phyloP scores from a whole-genome alignment of 2,797 vertebrate genomes.

The Pelochelys cantorii region DNA sequence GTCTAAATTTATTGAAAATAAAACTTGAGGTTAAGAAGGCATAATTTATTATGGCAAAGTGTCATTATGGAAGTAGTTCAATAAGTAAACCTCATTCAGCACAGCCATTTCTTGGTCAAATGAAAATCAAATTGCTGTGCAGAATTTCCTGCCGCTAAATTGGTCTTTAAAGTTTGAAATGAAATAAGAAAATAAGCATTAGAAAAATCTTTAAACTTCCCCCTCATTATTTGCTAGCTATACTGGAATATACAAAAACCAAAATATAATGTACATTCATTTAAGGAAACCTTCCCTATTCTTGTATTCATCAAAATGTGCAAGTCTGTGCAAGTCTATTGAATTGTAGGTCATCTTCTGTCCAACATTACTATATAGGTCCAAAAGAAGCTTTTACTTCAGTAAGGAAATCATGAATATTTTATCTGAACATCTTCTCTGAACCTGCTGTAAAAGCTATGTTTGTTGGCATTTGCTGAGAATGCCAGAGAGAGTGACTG shows the following conservation, averaged over 20 bases:
- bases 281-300: conserved; percentile 56
- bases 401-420: conserved; percentile 73
- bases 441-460: conserved; percentile 72
- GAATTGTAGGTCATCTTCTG: conserved; percentile 67
- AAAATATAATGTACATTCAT: conserved; percentile 66
- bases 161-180: conserved; percentile 75
- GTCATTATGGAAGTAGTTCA: conserved; percentile 63
- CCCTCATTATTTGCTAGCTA: conserved; percentile 75
- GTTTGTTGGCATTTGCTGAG: conserved; percentile 69
- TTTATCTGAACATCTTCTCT: conserved; percentile 73
- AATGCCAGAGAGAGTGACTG: conserved; percentile 67
- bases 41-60: conserved; percentile 27
- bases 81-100: conserved; percentile 61
- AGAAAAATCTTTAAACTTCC: conserved; percentile 49
- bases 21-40: conserved; percentile 25
- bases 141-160: conserved; percentile 77
- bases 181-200: conserved; percentile 73
- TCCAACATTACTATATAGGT: conserved; percentile 55
- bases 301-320: conserved; percentile 61
- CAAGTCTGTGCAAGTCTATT: conserved; percentile 22
- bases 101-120: conserved; percentile 56
- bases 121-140: conserved; percentile 67
- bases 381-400: conserved; percentile 59
- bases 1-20: background rate
- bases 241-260: conserved; percentile 44